Conservation (phyloP, 2,888 invertebrate species). For the Erebia palarica region DNA sequence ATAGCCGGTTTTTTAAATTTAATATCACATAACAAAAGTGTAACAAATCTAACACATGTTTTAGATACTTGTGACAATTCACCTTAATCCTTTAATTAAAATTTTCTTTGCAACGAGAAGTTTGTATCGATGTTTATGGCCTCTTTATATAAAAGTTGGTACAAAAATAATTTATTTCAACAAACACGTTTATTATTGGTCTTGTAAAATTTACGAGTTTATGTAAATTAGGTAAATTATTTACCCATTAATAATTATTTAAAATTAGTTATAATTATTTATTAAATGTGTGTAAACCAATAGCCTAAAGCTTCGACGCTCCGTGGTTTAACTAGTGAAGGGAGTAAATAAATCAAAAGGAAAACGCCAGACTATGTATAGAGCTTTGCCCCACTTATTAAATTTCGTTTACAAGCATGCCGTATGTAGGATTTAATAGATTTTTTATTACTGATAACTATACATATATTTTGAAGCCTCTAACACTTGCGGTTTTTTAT, state of each 20-base stretch:
- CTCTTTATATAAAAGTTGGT: neutral
- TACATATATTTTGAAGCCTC: too few species aligned
- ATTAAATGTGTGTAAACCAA: neutral
- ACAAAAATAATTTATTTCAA: neutral
- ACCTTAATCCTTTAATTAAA: slow-evolving; percentile 8
- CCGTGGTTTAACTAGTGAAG: too few species aligned
- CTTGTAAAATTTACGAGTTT: neutral
- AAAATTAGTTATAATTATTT: too few species aligned
- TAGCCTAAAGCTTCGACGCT: neutral
- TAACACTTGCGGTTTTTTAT: too few species aligned
- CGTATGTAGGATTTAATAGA: too few species aligned
- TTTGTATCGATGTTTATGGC: slow-evolving; percentile 22
- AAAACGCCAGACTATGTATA: too few species aligned
- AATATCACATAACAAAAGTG: neutral
- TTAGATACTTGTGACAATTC: slow-evolving; percentile 1
- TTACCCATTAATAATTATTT: neutral
- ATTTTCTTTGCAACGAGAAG: slow-evolving; percentile 33
- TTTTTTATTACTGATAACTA: too few species aligned
- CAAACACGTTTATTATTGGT: neutral
- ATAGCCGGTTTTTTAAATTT: neutral
- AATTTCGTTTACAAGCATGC: too few species aligned
- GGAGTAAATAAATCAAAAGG: too few species aligned
- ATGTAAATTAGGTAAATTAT: neutral
- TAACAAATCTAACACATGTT: neutral
- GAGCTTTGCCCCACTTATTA: too few species aligned